phyloP scores from a whole-genome alignment of 1,140 invertebrate genomes.

The Pollicipes pollicipes region DNA sequence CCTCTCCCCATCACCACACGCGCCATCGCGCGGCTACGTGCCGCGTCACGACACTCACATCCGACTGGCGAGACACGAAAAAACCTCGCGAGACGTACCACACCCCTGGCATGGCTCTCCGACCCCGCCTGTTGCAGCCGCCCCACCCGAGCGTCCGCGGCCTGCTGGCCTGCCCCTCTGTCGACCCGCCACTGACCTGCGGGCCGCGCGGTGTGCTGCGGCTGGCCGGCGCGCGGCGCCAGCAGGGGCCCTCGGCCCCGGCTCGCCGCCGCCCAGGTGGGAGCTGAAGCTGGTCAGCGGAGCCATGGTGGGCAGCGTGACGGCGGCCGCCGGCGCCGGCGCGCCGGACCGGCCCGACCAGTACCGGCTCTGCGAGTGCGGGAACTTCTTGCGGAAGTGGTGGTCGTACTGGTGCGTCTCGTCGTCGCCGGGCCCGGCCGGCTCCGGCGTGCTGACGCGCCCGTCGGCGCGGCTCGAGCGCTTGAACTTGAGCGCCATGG shows the following conservation, averaged over 20 bases:
- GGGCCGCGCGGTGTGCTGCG: background rate
- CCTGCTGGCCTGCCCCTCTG: background rate
- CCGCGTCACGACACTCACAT: too few species aligned
- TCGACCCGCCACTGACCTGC: background rate
- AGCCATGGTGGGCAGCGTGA: background rate
- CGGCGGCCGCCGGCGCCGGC: background rate
- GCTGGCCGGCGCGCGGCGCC: too few species aligned
- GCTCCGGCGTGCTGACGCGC: too few species aligned
- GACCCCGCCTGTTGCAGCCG: too few species aligned
- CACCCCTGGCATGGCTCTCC: too few species aligned
- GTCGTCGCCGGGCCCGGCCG: background rate
- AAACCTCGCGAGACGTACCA: too few species aligned
- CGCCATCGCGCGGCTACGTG: too few species aligned
- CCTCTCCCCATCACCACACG: too few species aligned
- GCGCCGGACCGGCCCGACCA: background rate
- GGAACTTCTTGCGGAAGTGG: background rate
- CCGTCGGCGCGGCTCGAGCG: background rate
- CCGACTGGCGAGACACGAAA: too few species aligned
- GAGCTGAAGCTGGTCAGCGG: constrained; percentile 2
- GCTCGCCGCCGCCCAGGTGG: background rate
- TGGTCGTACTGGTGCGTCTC: background rate
- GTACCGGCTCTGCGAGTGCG: background rate
- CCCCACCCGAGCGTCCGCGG: background rate
- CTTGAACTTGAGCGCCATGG: constrained; percentile 12
- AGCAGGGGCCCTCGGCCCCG: too few species aligned